A percentile compares a stretch with the other conserved stretches of the same genome.
These are phyloP conservation scores for Zaprionus capensis DNA, from an alignment of 1,140 invertebrate genomes.

Conservation along the genomic window DNA sequence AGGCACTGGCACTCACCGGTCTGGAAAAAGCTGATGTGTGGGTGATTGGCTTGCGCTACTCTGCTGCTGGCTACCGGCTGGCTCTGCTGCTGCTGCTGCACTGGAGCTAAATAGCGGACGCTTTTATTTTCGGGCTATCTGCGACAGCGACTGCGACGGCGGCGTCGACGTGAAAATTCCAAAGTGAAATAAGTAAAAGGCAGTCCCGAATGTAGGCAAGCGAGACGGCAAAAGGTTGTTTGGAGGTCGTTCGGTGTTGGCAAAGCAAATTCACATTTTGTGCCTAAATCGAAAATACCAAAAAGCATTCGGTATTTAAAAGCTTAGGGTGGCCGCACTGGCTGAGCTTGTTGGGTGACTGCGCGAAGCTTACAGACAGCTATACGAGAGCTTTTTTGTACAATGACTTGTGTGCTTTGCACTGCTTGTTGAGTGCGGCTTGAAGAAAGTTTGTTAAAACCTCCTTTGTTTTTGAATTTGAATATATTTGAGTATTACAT, in stretches of 20 bases:
- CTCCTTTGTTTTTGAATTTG: background rate
- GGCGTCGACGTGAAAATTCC: constrained; percentile 68
- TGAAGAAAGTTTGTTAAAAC: background rate
- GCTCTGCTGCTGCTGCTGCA: constrained; percentile 77
- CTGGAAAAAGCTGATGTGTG: constrained; percentile 70
- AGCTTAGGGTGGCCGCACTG: constrained; percentile 16
- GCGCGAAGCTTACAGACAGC: background rate
- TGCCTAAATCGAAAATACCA: constrained; percentile 56
- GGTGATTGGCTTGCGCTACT: constrained; percentile 37
- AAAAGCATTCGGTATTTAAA: constrained; percentile 52
- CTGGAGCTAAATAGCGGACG: constrained; percentile 65
- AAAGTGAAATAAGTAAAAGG: constrained; percentile 67
- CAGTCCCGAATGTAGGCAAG: constrained; percentile 49
- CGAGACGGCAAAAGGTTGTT: constrained; percentile 79
- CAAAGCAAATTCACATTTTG: constrained; percentile 45
- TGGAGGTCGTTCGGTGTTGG: constrained; percentile 78
- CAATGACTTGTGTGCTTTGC: background rate
- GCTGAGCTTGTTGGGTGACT: constrained; percentile 41
- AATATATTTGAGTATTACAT: background rate
- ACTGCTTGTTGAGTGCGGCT: constrained; percentile 1
- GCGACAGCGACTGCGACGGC: constrained; percentile 27
- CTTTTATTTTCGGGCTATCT: constrained; percentile 68
- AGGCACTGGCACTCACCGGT: constrained; percentile 62
- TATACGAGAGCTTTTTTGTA: background rate
- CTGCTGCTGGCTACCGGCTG: constrained; percentile 69